Evolutionary conservation across 2,888 invertebrate species (phyloP).

Genomic region (Drosophila antonietae): DNA sequence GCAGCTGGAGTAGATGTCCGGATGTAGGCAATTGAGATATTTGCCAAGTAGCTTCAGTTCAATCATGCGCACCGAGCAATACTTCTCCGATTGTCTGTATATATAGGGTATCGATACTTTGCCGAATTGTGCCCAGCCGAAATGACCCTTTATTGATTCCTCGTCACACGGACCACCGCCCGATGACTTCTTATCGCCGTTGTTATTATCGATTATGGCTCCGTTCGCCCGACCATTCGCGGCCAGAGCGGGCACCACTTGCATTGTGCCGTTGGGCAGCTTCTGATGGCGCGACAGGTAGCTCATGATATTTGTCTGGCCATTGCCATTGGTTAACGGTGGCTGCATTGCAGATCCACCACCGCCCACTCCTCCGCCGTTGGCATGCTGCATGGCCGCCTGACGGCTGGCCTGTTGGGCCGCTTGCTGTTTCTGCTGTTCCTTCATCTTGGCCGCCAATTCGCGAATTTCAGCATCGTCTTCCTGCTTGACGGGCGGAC

Average conservation of each 20-base stretch:
- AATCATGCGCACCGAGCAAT: slow-evolving; percentile 97
- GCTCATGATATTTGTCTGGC: slow-evolving; percentile 87
- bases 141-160: slow-evolving; percentile 91
- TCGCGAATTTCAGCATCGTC: slow-evolving; percentile 95
- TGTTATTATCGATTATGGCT: slow-evolving; percentile 80
- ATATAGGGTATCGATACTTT: slow-evolving; percentile 95
- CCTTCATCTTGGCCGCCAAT: slow-evolving; percentile 94
- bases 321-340: slow-evolving; percentile 75
- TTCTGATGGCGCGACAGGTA: slow-evolving; percentile 86
- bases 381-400: slow-evolving; percentile 64
- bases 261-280: slow-evolving; percentile 76
- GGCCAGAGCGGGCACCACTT: slow-evolving; percentile 59
- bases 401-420: slow-evolving; percentile 81
- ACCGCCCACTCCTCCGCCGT: slow-evolving; percentile 44
- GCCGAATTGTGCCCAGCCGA: slow-evolving; percentile 96
- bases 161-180: slow-evolving; percentile 86
- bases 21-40: slow-evolving; percentile 94
- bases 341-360: slow-evolving; percentile 60
- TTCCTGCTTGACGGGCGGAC: slow-evolving; percentile 83
- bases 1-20: slow-evolving; percentile 95
- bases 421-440: slow-evolving; percentile 88
- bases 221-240: slow-evolving; percentile 65
- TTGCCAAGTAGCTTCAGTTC: slow-evolving; percentile 95
- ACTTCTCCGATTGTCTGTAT: slow-evolving; percentile 92
- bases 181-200: slow-evolving; percentile 44